Evolutionary conservation across 2,797 vertebrate species (phyloP).

Genomic region (Merluccius polli): DNA sequence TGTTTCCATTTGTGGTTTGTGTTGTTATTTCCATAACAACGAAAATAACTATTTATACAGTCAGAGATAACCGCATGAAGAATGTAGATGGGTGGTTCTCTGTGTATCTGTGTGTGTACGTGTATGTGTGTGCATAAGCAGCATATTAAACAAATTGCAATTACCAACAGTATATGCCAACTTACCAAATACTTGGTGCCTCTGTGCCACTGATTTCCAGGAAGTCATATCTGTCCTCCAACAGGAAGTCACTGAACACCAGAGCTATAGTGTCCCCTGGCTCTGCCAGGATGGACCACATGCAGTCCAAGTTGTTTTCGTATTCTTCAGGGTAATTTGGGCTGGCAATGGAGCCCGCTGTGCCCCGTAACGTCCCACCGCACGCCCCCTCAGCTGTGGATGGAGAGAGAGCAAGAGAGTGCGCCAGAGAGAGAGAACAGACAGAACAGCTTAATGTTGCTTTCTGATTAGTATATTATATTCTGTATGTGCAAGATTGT

Average conservation of each 20-base stretch:
- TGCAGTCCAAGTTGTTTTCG: conserved; percentile 95
- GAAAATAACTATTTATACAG: conserved; percentile 4
- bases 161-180: neutral
- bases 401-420: conserved; percentile 15
- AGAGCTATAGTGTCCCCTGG: conserved; percentile 96
- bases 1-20: conserved; percentile 1
- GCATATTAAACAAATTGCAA: conserved; percentile 21
- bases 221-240: conserved; percentile 97
- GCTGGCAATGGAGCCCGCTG: conserved; percentile 89
- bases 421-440: neutral
- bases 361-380: conserved; percentile 91
- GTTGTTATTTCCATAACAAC: neutral
- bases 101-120: neutral
- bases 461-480: neutral
- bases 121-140: neutral
- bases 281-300: conserved; percentile 94
- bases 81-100: neutral
- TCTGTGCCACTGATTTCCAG: conserved; percentile 98
- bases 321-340: conserved; percentile 94
- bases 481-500: neutral
- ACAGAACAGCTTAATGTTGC: neutral
- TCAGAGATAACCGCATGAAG: neutral
- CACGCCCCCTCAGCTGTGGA: conserved; percentile 90
- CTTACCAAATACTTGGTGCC: conserved; percentile 96
- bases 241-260: conserved; percentile 93